Evolutionary conservation across 2,888 invertebrate species (phyloP).

Genomic region (Folsomia candida): DNA sequence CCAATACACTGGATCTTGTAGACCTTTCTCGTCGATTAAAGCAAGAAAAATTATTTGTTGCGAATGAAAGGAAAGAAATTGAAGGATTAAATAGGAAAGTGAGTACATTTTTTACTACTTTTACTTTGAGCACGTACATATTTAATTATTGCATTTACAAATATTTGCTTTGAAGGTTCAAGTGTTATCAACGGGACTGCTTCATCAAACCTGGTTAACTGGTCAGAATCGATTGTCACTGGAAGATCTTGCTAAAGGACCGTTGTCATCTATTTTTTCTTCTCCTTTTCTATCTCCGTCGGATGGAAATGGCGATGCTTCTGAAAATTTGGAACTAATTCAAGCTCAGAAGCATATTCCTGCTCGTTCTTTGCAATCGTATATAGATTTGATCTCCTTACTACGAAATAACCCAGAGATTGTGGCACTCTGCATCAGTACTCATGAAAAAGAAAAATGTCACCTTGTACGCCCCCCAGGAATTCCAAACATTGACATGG

Average conservation of each 20-base stretch:
- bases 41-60: constrained; percentile 82
- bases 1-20: constrained; percentile 57
- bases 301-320: constrained; percentile 38
- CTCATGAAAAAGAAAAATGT: constrained; percentile 44
- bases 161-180: constrained; percentile 48
- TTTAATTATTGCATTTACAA: neutral
- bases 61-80: constrained; percentile 78
- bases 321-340: constrained; percentile 46
- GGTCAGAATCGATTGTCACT: constrained; percentile 47
- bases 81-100: constrained; percentile 73
- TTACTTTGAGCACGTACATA: neutral
- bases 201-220: constrained; percentile 49
- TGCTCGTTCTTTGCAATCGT: constrained; percentile 41
- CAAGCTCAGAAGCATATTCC: constrained; percentile 47
- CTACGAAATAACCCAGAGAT: constrained; percentile 47
- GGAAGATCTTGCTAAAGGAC: constrained; percentile 45
- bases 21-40: constrained; percentile 69
- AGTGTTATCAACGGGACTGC: constrained; percentile 41
- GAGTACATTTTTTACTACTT: too few species aligned
- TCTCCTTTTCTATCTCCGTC: constrained; percentile 37
- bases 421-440: constrained; percentile 44
- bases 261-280: constrained; percentile 39
- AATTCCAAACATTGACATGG: constrained; percentile 31
- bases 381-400: constrained; percentile 42
- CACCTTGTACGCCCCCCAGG: constrained; percentile 27